Evolutionary conservation across 2,113 vertebrate species (phyloP).

Genomic region (Butorides virescens): DNA sequence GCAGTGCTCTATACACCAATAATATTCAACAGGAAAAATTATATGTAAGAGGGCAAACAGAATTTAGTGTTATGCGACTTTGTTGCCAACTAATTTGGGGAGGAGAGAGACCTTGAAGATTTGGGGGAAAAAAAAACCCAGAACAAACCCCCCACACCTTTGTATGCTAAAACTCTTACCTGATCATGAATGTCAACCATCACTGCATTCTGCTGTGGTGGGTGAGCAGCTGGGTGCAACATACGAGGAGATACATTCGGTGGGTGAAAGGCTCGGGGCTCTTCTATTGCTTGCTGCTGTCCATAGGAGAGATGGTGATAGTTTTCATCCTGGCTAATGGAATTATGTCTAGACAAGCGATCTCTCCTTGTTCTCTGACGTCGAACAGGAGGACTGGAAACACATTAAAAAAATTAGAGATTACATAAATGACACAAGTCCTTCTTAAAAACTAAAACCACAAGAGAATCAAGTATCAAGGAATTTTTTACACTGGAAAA

Average conservation of each 20-base stretch:
- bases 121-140: not conserved
- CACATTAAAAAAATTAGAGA: not conserved
- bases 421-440: not conserved
- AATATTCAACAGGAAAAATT: not conserved
- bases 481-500: not conserved
- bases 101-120: not conserved
- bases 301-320: conserved; percentile 90
- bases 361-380: conserved; percentile 92
- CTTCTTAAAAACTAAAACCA: not conserved
- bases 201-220: conserved; percentile 90
- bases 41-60: not conserved
- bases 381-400: conserved; percentile 88
- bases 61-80: not conserved
- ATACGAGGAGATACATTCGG: conserved; percentile 91
- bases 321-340: conserved; percentile 90
- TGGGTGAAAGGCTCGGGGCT: conserved; percentile 92
- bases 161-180: conserved; percentile 65
- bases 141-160: not conserved
- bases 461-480: not conserved
- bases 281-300: conserved; percentile 88
- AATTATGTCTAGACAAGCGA: conserved; percentile 86
- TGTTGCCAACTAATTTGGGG: not conserved
- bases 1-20: not conserved
- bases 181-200: conserved; percentile 96
- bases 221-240: conserved; percentile 90